A percentile compares a stretch with the other conserved stretches of the same genome.
Evolutionary conservation across 2,113 vertebrate genomes (phyloP).

Genomic region (Clupea harengus): DNA sequence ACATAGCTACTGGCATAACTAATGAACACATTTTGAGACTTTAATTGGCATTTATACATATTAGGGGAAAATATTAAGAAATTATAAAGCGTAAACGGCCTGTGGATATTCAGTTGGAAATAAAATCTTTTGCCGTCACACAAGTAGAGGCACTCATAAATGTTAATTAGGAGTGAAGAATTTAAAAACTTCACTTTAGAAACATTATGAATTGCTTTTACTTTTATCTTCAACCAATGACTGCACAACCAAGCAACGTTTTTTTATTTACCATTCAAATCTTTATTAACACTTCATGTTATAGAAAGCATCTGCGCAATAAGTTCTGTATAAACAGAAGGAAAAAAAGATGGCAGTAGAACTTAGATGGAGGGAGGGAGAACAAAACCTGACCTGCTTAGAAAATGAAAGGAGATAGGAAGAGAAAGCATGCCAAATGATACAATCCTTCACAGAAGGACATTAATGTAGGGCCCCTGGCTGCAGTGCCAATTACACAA

Average conservation of each 20-base stretch:
- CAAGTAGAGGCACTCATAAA: neutral
- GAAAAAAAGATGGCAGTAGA: slow-evolving; percentile 17
- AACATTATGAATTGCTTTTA: neutral
- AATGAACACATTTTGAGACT: neutral
- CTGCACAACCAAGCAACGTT: neutral
- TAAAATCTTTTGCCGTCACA: neutral
- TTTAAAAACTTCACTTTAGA: neutral
- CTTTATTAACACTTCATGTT: slow-evolving; percentile 66
- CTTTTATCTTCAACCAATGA: neutral
- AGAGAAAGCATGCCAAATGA: slow-evolving; percentile 48
- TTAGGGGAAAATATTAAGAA: neutral
- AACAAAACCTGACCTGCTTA: slow-evolving; percentile 30
- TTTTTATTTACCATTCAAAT: slow-evolving; percentile 40
- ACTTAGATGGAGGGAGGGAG: neutral
- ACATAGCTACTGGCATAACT: neutral
- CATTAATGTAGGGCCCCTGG: slow-evolving; percentile 47
- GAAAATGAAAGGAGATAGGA: slow-evolving; percentile 13
- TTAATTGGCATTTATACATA: neutral
- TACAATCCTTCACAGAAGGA: slow-evolving; percentile 76
- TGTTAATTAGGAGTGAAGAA: neutral
- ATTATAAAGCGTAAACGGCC: neutral
- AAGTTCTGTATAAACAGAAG: slow-evolving; percentile 53
- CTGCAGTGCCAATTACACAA: slow-evolving; percentile 48
- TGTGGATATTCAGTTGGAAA: neutral
- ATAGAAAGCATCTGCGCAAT: slow-evolving; percentile 64